These are phyloP conservation scores for Poecilia gillii DNA, from an alignment of 2,797 vertebrate genomes.

Conservation along the genomic window DNA sequence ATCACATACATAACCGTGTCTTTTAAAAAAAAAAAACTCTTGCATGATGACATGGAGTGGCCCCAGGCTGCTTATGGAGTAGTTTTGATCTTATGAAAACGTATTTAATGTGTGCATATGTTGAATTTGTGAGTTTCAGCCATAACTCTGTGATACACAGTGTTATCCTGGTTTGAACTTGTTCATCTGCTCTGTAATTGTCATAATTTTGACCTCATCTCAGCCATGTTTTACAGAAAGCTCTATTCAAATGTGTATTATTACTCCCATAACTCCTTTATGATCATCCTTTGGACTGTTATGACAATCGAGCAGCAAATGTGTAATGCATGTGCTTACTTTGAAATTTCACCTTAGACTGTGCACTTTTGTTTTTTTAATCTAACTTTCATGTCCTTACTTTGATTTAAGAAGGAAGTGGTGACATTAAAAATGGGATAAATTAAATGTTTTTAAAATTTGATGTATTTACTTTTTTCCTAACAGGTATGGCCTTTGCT, in stretches of 20 bases:
- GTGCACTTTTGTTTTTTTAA: not conserved
- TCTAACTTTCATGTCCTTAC: not conserved
- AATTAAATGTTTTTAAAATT: not conserved
- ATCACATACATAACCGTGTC: not conserved
- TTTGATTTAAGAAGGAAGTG: not conserved
- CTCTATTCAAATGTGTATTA: not conserved
- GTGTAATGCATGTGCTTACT: not conserved
- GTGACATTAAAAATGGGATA: not conserved
- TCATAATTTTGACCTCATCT: not conserved
- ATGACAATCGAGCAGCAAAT: not conserved
- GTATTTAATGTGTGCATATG: not conserved
- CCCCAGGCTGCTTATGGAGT: not conserved
- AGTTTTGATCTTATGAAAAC: not conserved
- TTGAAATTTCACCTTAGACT: not conserved
- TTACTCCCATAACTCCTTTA: not conserved
- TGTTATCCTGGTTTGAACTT: not conserved
- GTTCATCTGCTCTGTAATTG: not conserved
- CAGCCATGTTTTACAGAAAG: not conserved
- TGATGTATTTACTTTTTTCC: not conserved
- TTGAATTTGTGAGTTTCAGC: not conserved
- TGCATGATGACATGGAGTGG: not conserved
- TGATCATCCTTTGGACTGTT: not conserved
- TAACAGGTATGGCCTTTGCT: slow-evolving; percentile 92
- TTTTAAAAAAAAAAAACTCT: not conserved
- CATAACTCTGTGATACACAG: not conserved